phyloP scores from a whole-genome alignment of 1,140 invertebrate genomes.

The Paralvinella palmiformis region DNA sequence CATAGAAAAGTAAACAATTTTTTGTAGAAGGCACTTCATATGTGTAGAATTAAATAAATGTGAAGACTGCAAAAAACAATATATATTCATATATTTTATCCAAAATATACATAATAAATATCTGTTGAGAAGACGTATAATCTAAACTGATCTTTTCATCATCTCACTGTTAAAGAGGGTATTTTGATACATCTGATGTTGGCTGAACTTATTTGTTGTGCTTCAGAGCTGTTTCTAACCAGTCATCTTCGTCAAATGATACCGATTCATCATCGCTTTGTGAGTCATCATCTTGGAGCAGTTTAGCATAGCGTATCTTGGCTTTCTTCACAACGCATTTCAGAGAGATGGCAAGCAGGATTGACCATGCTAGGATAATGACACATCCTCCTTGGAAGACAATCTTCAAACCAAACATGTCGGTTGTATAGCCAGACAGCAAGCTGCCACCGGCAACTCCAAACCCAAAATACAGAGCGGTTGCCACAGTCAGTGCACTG shows the following conservation, averaged over 20 bases:
- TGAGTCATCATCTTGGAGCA: background rate
- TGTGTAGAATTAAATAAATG: too few species aligned
- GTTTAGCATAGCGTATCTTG: background rate
- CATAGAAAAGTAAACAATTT: too few species aligned
- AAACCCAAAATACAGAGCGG: conserved; percentile 40
- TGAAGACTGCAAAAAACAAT: too few species aligned
- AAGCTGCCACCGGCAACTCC: conserved; percentile 37
- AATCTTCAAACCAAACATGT: conserved; percentile 29
- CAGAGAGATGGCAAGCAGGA: conserved; percentile 31
- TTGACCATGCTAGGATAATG: conserved; percentile 29
- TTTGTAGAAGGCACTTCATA: too few species aligned
- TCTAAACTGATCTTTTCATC: too few species aligned
- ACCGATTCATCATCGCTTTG: background rate
- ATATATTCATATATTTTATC: too few species aligned
- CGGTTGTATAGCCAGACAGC: conserved; percentile 33
- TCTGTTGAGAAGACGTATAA: too few species aligned
- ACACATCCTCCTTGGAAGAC: conserved; percentile 32
- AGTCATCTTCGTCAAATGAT: background rate
- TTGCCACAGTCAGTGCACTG: conserved; percentile 36
- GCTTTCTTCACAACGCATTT: conserved; percentile 30
- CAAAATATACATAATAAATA: too few species aligned
- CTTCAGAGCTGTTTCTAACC: conserved; percentile 7
- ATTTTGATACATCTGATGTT: too few species aligned
- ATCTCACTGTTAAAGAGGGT: too few species aligned
- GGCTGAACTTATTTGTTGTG: background rate